These are phyloP conservation scores for Coranthus polyacanthus DNA, from an alignment of 2,797 vertebrate genomes.

Conservation along the genomic window DNA sequence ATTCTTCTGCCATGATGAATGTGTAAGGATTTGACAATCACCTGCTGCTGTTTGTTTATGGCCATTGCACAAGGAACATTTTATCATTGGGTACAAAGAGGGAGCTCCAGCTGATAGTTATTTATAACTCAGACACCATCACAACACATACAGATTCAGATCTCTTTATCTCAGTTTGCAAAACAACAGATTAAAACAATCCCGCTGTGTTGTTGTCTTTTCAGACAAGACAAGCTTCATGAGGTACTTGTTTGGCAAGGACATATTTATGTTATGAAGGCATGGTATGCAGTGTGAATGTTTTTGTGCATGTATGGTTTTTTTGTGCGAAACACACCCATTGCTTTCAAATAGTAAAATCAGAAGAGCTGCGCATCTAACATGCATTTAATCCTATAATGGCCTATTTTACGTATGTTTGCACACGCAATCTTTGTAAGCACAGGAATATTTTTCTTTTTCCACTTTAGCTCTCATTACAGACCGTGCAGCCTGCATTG, in stretches of 20 bases:
- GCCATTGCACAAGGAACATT: neutral
- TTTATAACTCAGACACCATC: slow-evolving; percentile 2
- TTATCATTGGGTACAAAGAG: neutral
- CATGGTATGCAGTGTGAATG: neutral
- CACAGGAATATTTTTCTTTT: slow-evolving; percentile 16
- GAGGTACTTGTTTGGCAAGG: slow-evolving; percentile 14
- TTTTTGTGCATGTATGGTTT: no score
- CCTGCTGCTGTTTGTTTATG: slow-evolving; percentile 30
- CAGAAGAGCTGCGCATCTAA: slow-evolving; percentile 10
- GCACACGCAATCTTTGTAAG: slow-evolving; percentile 26
- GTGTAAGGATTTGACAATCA: neutral
- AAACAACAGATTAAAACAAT: slow-evolving; percentile 29
- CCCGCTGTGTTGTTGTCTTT: slow-evolving; percentile 13
- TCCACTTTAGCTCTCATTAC: slow-evolving; percentile 19
- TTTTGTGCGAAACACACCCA: slow-evolving; percentile 6
- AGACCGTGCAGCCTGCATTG: slow-evolving; percentile 46
- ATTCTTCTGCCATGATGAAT: slow-evolving; percentile 39
- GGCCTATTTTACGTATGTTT: slow-evolving; percentile 32
- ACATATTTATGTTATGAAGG: neutral
- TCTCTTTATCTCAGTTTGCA: slow-evolving; percentile 8
- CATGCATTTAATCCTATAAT: slow-evolving; percentile 41
- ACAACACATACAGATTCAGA: neutral
- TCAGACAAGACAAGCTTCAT: slow-evolving; percentile 39
- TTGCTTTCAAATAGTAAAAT: slow-evolving; percentile 23
- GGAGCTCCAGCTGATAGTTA: neutral